Evolutionary conservation across 1,140 invertebrate species (phyloP), one percentile per base, ranked within the genome.

Genomic region (Drosophila oshimai): DNA sequence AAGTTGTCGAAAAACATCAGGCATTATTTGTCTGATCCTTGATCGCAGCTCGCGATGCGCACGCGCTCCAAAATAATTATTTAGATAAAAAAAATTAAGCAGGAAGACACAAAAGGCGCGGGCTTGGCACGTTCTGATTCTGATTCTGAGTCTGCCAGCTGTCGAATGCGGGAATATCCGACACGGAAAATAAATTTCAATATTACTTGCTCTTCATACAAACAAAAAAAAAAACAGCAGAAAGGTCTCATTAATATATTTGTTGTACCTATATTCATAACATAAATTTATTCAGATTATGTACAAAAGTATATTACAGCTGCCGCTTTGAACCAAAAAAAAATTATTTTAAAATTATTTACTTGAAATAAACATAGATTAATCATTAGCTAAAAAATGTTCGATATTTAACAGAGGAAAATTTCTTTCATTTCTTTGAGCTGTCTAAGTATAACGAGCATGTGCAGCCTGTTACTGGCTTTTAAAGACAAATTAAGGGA

Each of bases 1-100:
- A 87, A 87, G 57, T 76, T 86, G 61, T 81, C 76, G 61, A 87
- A 87, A 86, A 86, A 84, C 74, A 77, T 74, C 70, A 37, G 58
- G 70, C 79, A 83, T 84, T 74, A 46, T 47, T 36, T 44, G 39
- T 47, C 26, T 74, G 69, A 60, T 71, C 53, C 61, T 37, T 29
- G 65, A 58, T 46, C 31, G 51, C 51, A 29, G 53, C 67, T 71
- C 69, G 68, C 28, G 68, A 49, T 45, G 55, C 45, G 68, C 68
- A 72, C 68, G 68, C 68, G 53, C 44, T 64, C 18, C 28, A 36
- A 31, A 18, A 45, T 45, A 60, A 62, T 62, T 60, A 62, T 44
- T 33, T 31, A 31, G 26, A 42, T 44, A 20, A 7, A 18, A 12
- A 24, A 33, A 24, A 55, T n/a, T n/a, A 33, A 33, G 10, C 22